Conservation (phyloP, 2,113 vertebrate genomes). For the Semnornis frantzii region DNA sequence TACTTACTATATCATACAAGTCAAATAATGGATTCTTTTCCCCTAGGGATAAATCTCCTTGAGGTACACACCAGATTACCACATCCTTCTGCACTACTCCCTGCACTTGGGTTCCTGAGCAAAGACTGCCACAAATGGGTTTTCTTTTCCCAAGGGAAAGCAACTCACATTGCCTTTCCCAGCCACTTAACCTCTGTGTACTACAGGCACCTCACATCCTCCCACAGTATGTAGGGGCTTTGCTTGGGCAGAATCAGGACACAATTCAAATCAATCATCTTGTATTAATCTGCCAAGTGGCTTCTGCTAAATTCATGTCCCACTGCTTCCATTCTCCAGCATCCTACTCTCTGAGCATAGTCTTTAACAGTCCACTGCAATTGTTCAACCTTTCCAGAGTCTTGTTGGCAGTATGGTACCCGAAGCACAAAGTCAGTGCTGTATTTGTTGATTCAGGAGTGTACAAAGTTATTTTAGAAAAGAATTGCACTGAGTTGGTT, state of each 20-base stretch:
- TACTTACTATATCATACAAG: neutral
- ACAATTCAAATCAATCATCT: neutral
- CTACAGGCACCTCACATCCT: neutral
- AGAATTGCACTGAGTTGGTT: neutral
- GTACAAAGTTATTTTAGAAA: neutral
- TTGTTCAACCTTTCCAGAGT: neutral
- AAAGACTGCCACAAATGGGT: neutral
- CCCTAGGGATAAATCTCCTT: neutral
- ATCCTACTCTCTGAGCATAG: neutral
- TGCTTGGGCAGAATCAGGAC: neutral
- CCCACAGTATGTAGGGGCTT: neutral
- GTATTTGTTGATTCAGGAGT: neutral
- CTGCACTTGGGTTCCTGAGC: neutral
- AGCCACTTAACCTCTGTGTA: neutral
- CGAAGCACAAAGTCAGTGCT: neutral
- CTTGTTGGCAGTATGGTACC: no score
- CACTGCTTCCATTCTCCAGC: neutral
- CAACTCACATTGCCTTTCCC: neutral
- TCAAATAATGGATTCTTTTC: neutral
- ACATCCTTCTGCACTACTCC: neutral
- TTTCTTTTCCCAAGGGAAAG: neutral
- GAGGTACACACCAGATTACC: neutral
- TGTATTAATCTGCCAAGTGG: neutral
- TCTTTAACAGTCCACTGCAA: neutral
- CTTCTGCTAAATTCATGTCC: neutral